Evolutionary conservation across 2,113 vertebrate genomes (phyloP), one percentile per base, ranked within the genome.

Genomic region (Morphnarchus princeps): DNA sequence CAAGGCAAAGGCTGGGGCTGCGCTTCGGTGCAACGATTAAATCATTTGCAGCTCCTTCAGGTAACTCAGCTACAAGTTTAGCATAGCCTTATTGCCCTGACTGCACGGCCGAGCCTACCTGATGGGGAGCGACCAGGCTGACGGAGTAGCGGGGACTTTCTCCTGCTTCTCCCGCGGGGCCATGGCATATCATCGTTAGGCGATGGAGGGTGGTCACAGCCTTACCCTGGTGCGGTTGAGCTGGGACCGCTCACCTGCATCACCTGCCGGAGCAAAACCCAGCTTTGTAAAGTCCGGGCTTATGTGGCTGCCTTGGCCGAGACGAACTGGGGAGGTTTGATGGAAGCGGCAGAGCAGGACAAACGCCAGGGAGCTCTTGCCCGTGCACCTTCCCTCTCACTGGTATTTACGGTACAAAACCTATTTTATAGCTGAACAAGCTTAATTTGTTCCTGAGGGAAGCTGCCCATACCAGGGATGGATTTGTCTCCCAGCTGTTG

Each of bases 271-370:
- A 13, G 32, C 5, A 14, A 36, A 77, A 2, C 40, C 9, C 34
- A 2, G 32, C 43, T 54, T 12, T n/a, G 63, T 31, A 3, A 49
- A 22, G 47, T 11, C 66, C 70, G 16, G 31, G 43, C 47, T 31
- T 2, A 4, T 0, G 5, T 1, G 15, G 32, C 21, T 7, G 20
- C 3, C 0, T 17, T 9, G 31, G 71, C 54, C 3, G 0, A 40
- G 61, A 6, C 1, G 22, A 43, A 0, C 36, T 1, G 26, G 26
- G 62, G 47, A 1, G 86, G 3, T 8, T 7, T 3, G 40, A 10
- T 36, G 63, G 89, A 36, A 26, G 77, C 7, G 5, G 50, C 58
- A 4, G 59, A 26, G 81, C 42, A 21, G 77, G 43, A 47, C 38
- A 3, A 38, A 2, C 7, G 0, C 77, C 0, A 3, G 61, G 31